Conservation (phyloP, 2,888 invertebrate genomes). For the Heliconius ethilla region DNA sequence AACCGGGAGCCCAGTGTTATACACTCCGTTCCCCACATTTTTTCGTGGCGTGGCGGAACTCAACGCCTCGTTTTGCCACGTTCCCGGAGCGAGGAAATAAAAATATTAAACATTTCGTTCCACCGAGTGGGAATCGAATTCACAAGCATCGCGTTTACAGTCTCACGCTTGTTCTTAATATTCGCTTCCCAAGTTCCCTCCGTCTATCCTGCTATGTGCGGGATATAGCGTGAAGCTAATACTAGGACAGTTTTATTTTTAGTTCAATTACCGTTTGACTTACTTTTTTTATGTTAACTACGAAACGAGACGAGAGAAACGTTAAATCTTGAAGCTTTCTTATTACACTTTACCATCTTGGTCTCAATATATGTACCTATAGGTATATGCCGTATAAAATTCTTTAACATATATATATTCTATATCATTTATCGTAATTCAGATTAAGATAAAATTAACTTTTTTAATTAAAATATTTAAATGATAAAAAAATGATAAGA, state of each 20-base stretch:
- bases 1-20: background rate
- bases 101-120: background rate
- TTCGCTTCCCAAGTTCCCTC: too few species aligned
- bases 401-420: background rate
- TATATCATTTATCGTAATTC: too few species aligned
- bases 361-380: background rate
- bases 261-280: conserved; percentile 3
- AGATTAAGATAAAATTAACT: too few species aligned
- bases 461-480: too few species aligned
- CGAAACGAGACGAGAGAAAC: conserved; percentile 12
- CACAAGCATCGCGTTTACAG: too few species aligned
- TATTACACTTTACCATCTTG: background rate
- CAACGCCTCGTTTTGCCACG: background rate
- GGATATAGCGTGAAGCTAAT: too few species aligned
- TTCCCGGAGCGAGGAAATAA: background rate
- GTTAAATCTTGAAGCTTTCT: background rate
- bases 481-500: too few species aligned
- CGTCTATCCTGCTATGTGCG: too few species aligned
- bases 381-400: background rate
- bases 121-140: too few species aligned
- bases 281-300: conserved; percentile 17
- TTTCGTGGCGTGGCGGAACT: too few species aligned
- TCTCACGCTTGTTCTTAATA: too few species aligned
- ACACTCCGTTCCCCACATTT: background rate
- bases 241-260: background rate